These are phyloP conservation scores for Arenaria interpres DNA, from an alignment of 2,113 vertebrate species.

Conservation along the genomic window DNA sequence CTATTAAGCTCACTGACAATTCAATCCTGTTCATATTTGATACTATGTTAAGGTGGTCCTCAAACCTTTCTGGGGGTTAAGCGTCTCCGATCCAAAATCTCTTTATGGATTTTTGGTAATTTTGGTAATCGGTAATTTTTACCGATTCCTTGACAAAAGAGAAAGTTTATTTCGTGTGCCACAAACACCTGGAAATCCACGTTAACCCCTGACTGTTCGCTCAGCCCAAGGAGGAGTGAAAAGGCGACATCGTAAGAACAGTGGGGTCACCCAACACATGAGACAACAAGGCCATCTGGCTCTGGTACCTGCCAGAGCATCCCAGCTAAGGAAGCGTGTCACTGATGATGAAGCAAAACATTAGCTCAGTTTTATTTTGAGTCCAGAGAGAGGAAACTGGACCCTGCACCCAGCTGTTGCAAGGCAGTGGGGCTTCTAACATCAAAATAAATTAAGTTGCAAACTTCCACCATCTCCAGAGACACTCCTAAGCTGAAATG, in stretches of 20 bases:
- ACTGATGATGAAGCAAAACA: not conserved
- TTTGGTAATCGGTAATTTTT: not conserved
- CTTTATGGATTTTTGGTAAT: not conserved
- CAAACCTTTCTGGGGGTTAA: not conserved
- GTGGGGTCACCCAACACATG: not conserved
- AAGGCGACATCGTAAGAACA: not conserved
- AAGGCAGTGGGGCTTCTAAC: not conserved
- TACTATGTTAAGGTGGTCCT: not conserved
- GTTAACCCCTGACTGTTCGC: not conserved
- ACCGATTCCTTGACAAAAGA: not conserved
- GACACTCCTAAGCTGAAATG: not conserved
- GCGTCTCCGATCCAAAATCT: not conserved
- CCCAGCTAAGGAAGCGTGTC: not conserved
- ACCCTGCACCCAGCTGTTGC: not conserved
- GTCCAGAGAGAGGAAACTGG: not conserved
- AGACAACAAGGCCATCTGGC: fast-evolving
- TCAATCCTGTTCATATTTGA: not conserved
- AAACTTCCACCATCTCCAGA: not conserved
- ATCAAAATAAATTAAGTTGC: not conserved
- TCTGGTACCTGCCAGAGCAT: not conserved
- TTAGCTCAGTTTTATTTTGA: not conserved
- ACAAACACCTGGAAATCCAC: not conserved
- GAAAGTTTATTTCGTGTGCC: not conserved
- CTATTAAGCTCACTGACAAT: not conserved
- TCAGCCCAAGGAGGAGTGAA: not conserved